Conservation (phyloP, 2,888 invertebrate species). For the Habrosyne pyritoides region DNA sequence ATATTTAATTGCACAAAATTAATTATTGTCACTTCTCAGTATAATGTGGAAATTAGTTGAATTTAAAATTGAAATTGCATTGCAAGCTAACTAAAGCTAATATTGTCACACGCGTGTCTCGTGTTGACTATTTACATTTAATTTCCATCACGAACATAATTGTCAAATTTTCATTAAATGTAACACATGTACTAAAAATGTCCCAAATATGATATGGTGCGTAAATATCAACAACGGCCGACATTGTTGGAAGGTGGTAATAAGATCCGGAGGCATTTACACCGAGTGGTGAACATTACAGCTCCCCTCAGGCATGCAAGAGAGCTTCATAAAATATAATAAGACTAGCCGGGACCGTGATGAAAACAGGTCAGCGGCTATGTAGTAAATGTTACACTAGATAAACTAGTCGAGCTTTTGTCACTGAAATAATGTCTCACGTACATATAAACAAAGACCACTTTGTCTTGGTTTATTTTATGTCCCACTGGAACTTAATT, state of each 20-base stretch:
- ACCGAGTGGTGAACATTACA: constrained; percentile 62
- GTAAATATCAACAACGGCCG: constrained; percentile 54
- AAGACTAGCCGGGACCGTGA: constrained; percentile 61
- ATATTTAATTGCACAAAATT: no score
- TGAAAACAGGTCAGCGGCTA: constrained; percentile 55
- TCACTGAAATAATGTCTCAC: not conserved
- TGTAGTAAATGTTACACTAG: constrained; percentile 14
- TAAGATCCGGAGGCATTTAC: constrained; percentile 63
- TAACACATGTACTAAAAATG: not conserved
- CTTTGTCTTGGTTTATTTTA: not conserved
- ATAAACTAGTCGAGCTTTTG: constrained; percentile 2
- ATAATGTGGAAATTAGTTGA: no score
- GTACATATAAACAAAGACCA: not conserved
- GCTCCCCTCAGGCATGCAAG: constrained; percentile 62
- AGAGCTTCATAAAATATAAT: constrained; percentile 78
- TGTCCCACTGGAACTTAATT: not conserved
- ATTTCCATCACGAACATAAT: no score
- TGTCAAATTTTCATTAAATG: not conserved
- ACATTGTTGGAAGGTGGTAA: constrained; percentile 58
- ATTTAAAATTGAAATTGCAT: no score
- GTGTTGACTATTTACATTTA: no score
- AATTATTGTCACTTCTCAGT: no score
- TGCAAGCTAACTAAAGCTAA: no score
- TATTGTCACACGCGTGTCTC: no score
- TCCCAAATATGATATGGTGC: constrained; percentile 15